phyloP scores from a whole-genome alignment of 2,888 invertebrate genomes.

The Iphiclides podalirius region DNA sequence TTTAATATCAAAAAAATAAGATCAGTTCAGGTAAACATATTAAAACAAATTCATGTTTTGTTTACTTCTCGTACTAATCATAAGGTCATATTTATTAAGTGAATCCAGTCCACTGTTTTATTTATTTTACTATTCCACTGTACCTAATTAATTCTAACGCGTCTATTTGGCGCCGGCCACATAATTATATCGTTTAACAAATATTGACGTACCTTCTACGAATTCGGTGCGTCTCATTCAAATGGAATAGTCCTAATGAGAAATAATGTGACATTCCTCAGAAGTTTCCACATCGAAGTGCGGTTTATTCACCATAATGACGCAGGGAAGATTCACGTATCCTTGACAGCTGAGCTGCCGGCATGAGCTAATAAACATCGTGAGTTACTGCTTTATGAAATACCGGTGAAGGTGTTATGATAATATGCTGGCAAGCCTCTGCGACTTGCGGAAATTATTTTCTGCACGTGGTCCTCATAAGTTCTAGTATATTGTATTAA shows the following conservation, averaged over 20 bases:
- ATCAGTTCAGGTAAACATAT: too few relatives aligned
- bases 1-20: too few relatives aligned
- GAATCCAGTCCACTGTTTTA: too few relatives aligned
- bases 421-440: slow-evolving; percentile 18
- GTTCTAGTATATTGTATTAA: background rate
- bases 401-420: slow-evolving; percentile 31
- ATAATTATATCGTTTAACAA: slow-evolving; percentile 37
- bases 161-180: slow-evolving; percentile 40
- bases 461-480: slow-evolving; percentile 5
- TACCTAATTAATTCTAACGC: slow-evolving; percentile 39
- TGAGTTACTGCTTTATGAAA: slow-evolving; percentile 33
- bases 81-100: too few relatives aligned
- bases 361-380: slow-evolving; percentile 33
- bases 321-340: slow-evolving; percentile 25
- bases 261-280: slow-evolving; percentile 45
- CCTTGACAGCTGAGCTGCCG: slow-evolving; percentile 30
- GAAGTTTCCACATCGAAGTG: slow-evolving; percentile 38
- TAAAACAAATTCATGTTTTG: too few relatives aligned
- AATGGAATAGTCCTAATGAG: slow-evolving; percentile 38
- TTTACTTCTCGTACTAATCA: too few relatives aligned
- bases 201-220: slow-evolving; percentile 44
- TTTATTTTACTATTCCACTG: slow-evolving; percentile 37
- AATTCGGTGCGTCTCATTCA: slow-evolving; percentile 43
- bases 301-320: slow-evolving; percentile 23
- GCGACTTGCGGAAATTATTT: slow-evolving; percentile 11